Conservation (phyloP, 2,113 vertebrate genomes). For the Rostratula benghalensis region DNA sequence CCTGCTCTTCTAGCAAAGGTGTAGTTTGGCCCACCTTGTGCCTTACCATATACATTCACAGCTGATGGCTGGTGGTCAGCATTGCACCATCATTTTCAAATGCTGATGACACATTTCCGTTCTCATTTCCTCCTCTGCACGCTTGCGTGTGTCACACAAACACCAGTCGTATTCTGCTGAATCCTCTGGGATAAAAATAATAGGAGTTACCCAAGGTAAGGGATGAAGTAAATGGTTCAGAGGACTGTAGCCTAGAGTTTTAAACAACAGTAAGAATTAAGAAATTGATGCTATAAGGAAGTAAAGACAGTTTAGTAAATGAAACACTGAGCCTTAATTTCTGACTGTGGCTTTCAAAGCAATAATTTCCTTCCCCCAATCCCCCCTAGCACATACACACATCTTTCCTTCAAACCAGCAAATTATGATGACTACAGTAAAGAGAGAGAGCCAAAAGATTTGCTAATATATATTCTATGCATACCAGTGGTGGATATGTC, state of each 20-base stretch:
- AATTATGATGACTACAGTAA: neutral
- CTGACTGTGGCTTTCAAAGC: neutral
- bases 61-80: neutral
- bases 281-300: neutral
- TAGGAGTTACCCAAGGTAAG: neutral
- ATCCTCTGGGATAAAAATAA: neutral
- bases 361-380: neutral
- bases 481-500: conserved; percentile 9
- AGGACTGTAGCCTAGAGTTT: neutral
- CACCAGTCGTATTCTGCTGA: neutral
- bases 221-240: neutral
- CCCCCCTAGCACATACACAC: neutral
- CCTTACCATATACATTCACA: neutral
- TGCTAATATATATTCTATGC: conserved; percentile 22
- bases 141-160: neutral
- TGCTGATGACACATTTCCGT: neutral
- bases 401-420: neutral
- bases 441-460: neutral
- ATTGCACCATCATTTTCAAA: neutral
- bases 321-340: neutral
- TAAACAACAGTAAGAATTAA: neutral
- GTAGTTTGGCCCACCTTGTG: neutral
- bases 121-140: neutral
- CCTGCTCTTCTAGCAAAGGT: neutral
- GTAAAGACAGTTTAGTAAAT: neutral